Evolutionary conservation across 2,888 invertebrate genomes (phyloP).

Genomic region (Allacma fusca): DNA sequence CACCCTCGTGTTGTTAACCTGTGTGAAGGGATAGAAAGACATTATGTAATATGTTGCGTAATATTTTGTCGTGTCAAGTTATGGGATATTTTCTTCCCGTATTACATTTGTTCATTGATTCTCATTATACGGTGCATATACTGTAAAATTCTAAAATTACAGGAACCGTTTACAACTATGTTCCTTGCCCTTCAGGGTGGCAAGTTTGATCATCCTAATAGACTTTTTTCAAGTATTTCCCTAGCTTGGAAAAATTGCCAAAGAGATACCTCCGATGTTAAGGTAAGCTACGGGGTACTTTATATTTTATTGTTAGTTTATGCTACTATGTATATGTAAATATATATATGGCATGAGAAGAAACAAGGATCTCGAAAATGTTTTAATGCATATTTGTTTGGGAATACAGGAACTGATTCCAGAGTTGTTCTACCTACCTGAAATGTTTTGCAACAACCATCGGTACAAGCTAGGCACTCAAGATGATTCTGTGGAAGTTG

Average conservation of each 20-base stretch:
- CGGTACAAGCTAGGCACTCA: slow-evolving; percentile 85
- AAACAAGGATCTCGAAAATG: no score
- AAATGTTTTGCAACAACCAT: slow-evolving; percentile 94
- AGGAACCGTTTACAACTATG: slow-evolving; percentile 99
- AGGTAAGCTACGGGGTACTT: slow-evolving; percentile 68
- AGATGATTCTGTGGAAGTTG: slow-evolving; percentile 78
- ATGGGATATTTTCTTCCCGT: no score
- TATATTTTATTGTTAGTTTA: no score
- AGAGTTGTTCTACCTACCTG: slow-evolving; percentile 98
- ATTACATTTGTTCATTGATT: no score
- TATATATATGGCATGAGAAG: no score
- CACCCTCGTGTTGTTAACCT: no score
- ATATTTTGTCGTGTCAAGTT: no score
- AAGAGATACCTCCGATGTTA: slow-evolving; percentile 98
- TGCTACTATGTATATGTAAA: no score
- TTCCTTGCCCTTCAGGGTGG: slow-evolving; percentile 97
- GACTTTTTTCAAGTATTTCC: slow-evolving; percentile 93
- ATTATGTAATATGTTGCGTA: no score
- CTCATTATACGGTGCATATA: no score
- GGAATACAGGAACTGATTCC: slow-evolving; percentile 87
- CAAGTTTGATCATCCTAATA: slow-evolving; percentile 98
- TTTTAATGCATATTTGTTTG: not conserved
- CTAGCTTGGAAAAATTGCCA: slow-evolving; percentile 99
- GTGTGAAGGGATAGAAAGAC: no score
- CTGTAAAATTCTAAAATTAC: no score